These are phyloP conservation scores for human (Homo sapiens) DNA, from an alignment of 2,113 vertebrate genomes.

Conservation along the genomic window DNA sequence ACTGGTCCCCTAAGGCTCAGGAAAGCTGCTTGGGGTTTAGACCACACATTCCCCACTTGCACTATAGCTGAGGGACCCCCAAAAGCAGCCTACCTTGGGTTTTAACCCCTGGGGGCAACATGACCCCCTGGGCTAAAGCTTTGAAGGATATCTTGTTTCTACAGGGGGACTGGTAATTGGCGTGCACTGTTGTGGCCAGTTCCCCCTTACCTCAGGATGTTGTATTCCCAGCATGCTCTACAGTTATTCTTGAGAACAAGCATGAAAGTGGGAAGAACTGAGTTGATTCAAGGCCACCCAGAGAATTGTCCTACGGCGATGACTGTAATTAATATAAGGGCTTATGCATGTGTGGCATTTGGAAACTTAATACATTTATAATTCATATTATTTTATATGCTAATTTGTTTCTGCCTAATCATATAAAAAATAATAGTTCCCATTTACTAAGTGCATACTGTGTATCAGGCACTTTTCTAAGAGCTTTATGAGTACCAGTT, in stretches of 20 bases:
- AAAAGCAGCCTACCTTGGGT: not conserved
- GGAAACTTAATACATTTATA: not conserved
- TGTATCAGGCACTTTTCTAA: not conserved
- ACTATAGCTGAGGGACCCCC: not conserved
- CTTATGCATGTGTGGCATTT: not conserved
- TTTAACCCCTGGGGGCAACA: not conserved
- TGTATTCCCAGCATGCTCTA: not conserved
- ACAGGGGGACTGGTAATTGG: not conserved
- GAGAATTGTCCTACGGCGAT: not conserved
- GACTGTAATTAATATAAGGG: not conserved
- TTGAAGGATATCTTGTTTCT: not conserved
- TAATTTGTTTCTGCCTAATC: constrained; percentile 1
- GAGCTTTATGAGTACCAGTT: not conserved
- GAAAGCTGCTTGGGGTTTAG: not conserved
- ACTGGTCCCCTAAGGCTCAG: not conserved
- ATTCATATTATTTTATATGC: not conserved
- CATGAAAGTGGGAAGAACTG: not conserved
- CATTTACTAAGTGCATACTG: not conserved
- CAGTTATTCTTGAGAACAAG: not conserved
- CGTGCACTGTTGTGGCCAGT: not conserved
- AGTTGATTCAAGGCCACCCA: not conserved
- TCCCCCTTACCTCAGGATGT: not conserved
- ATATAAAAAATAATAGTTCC: not conserved
- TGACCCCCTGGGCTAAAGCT: not conserved
- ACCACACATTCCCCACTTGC: not conserved